Conservation (phyloP, 2,797 vertebrate genomes). For the Mus spretus region DNA sequence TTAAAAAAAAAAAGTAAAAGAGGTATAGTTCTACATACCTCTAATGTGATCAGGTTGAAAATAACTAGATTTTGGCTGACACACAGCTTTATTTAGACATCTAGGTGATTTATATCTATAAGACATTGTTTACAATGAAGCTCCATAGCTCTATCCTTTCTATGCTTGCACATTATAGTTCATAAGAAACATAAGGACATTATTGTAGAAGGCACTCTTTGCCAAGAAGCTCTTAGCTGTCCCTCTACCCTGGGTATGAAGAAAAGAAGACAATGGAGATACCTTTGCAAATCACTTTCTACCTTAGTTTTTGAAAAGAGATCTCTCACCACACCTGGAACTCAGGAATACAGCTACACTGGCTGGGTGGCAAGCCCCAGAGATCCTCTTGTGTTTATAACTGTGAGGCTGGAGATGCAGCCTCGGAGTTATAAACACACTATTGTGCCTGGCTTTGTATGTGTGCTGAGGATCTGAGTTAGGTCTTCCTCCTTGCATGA, state of each 20-base stretch:
- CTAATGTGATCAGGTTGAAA: background rate
- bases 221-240: background rate
- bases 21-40: background rate
- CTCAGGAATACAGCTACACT: background rate
- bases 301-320: background rate
- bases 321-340: background rate
- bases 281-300: background rate
- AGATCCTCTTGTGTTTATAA: background rate
- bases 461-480: background rate
- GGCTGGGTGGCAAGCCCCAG: background rate
- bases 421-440: background rate
- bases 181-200: background rate
- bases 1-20: conserved; percentile 31
- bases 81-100: background rate
- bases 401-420: background rate
- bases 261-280: background rate
- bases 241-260: background rate
- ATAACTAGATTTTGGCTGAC: background rate
- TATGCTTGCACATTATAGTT: background rate
- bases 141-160: background rate
- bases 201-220: background rate
- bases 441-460: background rate
- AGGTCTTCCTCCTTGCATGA: background rate
- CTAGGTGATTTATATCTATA: background rate
- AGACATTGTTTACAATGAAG: background rate